These are phyloP conservation scores for Gadus chalcogrammus DNA, from an alignment of 2,113 vertebrate genomes.

Conservation along the genomic window DNA sequence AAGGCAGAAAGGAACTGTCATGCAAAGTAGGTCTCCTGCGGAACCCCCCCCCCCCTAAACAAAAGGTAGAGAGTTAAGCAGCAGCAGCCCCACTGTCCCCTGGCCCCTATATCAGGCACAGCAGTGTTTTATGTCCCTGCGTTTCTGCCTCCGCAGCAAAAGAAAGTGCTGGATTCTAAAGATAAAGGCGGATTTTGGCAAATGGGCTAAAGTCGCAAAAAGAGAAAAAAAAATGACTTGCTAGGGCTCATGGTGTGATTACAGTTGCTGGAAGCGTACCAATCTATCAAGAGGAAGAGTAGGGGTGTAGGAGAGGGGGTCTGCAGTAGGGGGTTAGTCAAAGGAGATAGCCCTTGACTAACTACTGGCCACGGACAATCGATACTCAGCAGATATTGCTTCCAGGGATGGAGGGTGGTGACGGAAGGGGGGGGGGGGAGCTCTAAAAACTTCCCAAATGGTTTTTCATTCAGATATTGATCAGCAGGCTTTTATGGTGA, in stretches of 20 bases:
- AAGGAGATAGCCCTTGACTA: conserved; percentile 99
- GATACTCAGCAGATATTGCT: conserved; percentile 92
- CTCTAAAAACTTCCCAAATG: conserved; percentile 94
- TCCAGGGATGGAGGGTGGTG: conserved; percentile 62
- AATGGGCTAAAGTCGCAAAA: conserved; percentile 87
- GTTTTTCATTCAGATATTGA: conserved; percentile 90
- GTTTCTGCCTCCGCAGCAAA: conserved; percentile 85
- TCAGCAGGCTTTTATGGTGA: conserved; percentile 84
- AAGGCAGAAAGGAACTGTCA: neutral
- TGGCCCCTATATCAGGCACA: neutral
- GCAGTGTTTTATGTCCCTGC: conserved; percentile 82
- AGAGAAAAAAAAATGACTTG: conserved; percentile 98
- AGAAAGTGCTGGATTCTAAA: conserved; percentile 88
- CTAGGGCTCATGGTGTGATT: conserved; percentile 91
- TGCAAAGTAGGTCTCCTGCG: conserved; percentile 34
- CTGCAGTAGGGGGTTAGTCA: conserved; percentile 91
- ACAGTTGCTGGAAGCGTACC: conserved; percentile 94
- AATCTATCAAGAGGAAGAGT: conserved; percentile 86
- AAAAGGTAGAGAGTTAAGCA: conserved; percentile 38
- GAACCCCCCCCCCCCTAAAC: conserved; percentile 7
- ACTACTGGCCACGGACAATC: conserved; percentile 92
- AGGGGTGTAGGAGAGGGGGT: conserved; percentile 50
- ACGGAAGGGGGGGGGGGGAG: conserved; percentile 53
- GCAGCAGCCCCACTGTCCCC: conserved; percentile 28
- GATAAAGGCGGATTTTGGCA: conserved; percentile 88